phyloP scores from a whole-genome alignment of 2,113 vertebrate species.

The Tachysurus fulvidraco region DNA sequence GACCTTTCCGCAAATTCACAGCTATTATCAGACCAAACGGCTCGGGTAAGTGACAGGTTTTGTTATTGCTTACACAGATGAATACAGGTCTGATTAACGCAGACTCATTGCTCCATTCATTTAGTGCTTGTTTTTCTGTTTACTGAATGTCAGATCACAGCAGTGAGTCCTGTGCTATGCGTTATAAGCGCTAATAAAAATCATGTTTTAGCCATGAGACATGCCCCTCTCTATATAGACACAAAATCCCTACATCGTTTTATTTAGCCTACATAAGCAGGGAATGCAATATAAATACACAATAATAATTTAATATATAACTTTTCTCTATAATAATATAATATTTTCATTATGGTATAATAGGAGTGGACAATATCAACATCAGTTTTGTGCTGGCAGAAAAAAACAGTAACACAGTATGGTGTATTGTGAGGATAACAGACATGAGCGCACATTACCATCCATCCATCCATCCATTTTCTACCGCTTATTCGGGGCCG shows the following conservation, averaged over 20 bases:
- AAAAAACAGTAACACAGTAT: conserved; percentile 90
- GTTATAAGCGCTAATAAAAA: not conserved
- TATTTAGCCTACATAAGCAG: not conserved
- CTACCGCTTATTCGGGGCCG: no score
- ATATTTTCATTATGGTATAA: not conserved
- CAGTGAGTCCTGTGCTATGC: not conserved
- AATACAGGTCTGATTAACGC: not conserved
- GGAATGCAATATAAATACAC: not conserved
- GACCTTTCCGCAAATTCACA: conserved; percentile 88
- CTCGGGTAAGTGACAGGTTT: conserved; percentile 78
- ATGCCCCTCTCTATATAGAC: not conserved
- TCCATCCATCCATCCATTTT: no score
- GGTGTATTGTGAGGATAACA: conserved; percentile 86
- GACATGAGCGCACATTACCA: conserved; percentile 83
- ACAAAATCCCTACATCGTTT: not conserved
- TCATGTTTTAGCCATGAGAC: not conserved
- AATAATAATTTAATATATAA: not conserved
- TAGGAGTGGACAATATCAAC: conserved; percentile 56
- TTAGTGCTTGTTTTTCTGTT: not conserved
- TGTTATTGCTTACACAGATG: not conserved
- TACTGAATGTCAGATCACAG: not conserved
- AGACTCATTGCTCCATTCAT: not conserved
- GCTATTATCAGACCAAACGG: conserved; percentile 92
- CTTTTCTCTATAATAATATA: not conserved
- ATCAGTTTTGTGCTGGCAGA: conserved; percentile 94